Conservation (phyloP, 1,140 invertebrate genomes). For the Orchesella cincta region DNA sequence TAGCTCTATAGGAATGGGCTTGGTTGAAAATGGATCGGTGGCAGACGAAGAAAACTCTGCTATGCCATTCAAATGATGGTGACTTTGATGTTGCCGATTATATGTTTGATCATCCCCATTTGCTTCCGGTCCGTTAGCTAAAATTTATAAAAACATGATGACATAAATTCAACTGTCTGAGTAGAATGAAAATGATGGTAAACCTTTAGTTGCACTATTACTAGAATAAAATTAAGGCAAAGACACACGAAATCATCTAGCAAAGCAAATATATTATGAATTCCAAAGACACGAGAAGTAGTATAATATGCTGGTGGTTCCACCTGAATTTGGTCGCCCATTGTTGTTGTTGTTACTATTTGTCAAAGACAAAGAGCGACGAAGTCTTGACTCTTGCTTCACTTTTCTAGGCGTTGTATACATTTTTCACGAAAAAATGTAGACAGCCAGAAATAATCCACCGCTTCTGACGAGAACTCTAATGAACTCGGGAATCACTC, state of each 20-base stretch:
- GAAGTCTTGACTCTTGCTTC: conserved; percentile 50
- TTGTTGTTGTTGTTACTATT: conserved; percentile 31
- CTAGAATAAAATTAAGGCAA: too few relatives aligned
- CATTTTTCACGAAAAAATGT: too few relatives aligned
- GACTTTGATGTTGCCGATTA: not conserved
- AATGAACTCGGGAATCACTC: too few relatives aligned
- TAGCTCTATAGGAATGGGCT: not conserved
- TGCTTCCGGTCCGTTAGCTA: not conserved
- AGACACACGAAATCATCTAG: too few relatives aligned
- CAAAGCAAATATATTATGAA: too few relatives aligned
- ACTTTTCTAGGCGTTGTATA: conserved; percentile 51
- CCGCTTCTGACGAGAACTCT: too few relatives aligned
- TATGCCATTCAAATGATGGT: conserved; percentile 6
- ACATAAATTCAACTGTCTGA: not conserved
- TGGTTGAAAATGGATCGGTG: conserved; percentile 1
- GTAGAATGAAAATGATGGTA: too few relatives aligned
- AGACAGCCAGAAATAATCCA: too few relatives aligned
- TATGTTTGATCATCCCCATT: not conserved
- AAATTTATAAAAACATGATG: not conserved
- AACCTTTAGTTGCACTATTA: too few relatives aligned
- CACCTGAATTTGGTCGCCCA: not conserved
- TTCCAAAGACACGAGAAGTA: too few relatives aligned
- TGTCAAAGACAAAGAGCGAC: conserved; percentile 48
- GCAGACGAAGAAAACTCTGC: conserved; percentile 8
- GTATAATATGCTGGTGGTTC: too few relatives aligned